These are phyloP conservation scores for Antennarius striatus DNA, from an alignment of 2,113 vertebrate species.

Conservation along the genomic window DNA sequence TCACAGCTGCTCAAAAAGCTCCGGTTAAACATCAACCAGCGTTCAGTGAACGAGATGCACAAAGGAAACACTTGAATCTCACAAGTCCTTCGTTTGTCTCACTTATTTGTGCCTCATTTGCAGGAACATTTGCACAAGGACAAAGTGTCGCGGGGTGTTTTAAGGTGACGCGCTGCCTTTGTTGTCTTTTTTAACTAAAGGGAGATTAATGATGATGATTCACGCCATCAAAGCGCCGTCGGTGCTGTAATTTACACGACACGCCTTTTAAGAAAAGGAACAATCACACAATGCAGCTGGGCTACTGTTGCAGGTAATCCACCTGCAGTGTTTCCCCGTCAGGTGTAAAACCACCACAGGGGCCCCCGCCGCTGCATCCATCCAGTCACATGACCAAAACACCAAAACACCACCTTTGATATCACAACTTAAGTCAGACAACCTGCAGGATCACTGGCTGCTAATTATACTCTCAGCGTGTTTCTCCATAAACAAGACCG, in stretches of 20 bases:
- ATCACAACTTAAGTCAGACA: slow-evolving; percentile 72
- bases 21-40: slow-evolving; percentile 68
- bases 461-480: slow-evolving; percentile 79
- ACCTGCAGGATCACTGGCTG: slow-evolving; percentile 71
- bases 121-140: neutral
- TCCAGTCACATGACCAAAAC: slow-evolving; percentile 66
- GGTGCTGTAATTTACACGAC: slow-evolving; percentile 4
- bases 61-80: slow-evolving; percentile 34
- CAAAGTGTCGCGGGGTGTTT: too few species aligned
- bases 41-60: slow-evolving; percentile 38
- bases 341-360: slow-evolving; percentile 60
- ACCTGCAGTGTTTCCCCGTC: slow-evolving; percentile 69
- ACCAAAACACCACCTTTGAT: slow-evolving; percentile 70
- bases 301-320: slow-evolving; percentile 50
- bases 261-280: neutral
- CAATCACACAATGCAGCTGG: slow-evolving; percentile 28
- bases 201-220: neutral
- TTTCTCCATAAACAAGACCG: slow-evolving; percentile 78
- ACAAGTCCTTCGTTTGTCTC: slow-evolving; percentile 15
- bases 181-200: too few species aligned
- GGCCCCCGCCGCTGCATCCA: slow-evolving; percentile 53
- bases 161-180: too few species aligned
- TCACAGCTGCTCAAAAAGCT: slow-evolving; percentile 51
- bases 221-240: slow-evolving; percentile 1
- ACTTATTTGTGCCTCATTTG: slow-evolving; percentile 34